phyloP scores from a whole-genome alignment of 2,888 invertebrate species.

The Zaprionus bogoriensis region DNA sequence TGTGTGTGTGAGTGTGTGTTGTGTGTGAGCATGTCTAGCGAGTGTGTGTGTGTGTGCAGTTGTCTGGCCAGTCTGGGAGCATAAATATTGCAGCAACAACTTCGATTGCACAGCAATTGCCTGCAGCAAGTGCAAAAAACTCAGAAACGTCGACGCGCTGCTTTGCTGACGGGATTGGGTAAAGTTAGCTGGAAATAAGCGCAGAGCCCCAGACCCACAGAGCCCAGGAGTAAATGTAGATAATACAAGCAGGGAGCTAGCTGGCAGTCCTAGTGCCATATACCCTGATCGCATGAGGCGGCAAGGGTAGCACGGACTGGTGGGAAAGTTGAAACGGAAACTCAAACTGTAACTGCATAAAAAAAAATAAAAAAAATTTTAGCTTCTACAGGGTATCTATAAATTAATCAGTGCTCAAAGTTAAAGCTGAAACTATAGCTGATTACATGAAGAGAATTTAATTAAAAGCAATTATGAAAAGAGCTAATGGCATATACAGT shows the following conservation, averaged over 20 bases:
- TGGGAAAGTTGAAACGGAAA: no score
- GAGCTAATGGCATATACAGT: no score
- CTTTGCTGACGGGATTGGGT: constrained; percentile 20
- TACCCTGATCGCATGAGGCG: no score
- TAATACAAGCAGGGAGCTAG: constrained; percentile 4
- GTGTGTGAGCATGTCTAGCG: neutral
- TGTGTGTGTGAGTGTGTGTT: constrained; percentile 6
- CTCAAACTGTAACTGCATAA: no score
- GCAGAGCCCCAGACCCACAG: neutral
- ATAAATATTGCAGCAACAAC: constrained; percentile 46
- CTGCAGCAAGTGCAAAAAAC: constrained; percentile 33
- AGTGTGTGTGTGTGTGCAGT: constrained; percentile 15
- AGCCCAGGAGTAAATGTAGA: constrained; percentile 7
- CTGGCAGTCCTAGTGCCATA: neutral
- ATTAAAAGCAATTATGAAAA: no score
- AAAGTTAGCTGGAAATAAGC: constrained; percentile 10
- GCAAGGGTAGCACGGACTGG: no score
- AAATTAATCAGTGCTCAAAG: no score
- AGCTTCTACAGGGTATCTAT: no score
- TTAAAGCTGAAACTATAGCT: no score
- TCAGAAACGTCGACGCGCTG: neutral
- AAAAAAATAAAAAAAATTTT: no score
- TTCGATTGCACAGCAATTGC: constrained; percentile 27
- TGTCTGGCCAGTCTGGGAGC: constrained; percentile 26
- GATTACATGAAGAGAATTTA: no score